These are phyloP conservation scores for Microcebus lehilahytsara DNA, from an alignment of 2,113 vertebrate genomes.

Conservation along the genomic window DNA sequence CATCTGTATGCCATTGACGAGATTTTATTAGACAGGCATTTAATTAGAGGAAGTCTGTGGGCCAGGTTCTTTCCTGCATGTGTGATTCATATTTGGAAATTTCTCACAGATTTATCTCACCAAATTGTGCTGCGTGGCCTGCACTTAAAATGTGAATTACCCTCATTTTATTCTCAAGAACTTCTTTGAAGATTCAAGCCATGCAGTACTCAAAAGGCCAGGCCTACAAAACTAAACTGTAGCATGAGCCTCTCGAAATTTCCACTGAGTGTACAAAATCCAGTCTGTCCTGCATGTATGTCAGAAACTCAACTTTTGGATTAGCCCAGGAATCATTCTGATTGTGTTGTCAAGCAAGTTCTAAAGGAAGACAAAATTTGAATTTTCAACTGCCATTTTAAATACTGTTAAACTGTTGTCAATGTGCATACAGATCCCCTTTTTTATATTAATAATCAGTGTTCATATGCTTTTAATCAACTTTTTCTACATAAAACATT, in stretches of 20 bases:
- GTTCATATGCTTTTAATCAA: not conserved
- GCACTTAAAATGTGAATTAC: slow-evolving; percentile 37
- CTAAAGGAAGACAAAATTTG: not conserved
- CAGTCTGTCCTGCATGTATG: not conserved
- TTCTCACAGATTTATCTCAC: slow-evolving; percentile 63
- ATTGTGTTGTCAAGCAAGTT: not conserved
- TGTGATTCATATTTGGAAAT: slow-evolving; percentile 58
- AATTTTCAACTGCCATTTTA: not conserved
- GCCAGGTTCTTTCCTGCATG: slow-evolving; percentile 68
- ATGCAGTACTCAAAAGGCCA: not conserved
- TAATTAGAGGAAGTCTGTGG: slow-evolving; percentile 78
- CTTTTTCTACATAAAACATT: not conserved
- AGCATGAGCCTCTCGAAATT: not conserved
- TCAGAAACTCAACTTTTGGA: not conserved
- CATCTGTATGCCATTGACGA: slow-evolving; percentile 55
- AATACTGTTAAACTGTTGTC: not conserved
- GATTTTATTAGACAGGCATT: slow-evolving; percentile 76
- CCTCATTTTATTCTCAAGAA: slow-evolving; percentile 30
- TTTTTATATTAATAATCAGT: not conserved
- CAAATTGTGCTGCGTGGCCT: slow-evolving; percentile 43
- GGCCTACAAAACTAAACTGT: not conserved
- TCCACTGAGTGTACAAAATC: not conserved
- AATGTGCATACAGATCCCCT: not conserved
- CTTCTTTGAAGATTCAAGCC: slow-evolving; percentile 51
- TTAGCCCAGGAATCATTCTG: not conserved